A percentile compares a stretch with the other conserved stretches of the same genome.
Conservation (phyloP, 2,113 vertebrate genomes). For the Callipepla californica region DNA sequence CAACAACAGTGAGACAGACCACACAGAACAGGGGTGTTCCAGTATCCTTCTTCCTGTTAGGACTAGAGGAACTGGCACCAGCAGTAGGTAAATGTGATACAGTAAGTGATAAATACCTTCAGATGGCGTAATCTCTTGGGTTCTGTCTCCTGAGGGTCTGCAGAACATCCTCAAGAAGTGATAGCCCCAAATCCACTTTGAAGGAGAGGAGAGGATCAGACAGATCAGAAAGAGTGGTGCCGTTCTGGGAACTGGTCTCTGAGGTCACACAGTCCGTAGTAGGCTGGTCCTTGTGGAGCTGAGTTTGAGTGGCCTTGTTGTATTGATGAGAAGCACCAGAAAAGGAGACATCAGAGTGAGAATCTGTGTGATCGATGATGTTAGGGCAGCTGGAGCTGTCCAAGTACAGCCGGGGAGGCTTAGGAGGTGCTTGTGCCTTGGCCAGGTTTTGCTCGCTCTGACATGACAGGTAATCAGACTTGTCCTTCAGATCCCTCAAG, state of each 20-base stretch:
- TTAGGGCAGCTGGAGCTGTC: constrained; percentile 84
- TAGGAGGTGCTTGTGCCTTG: constrained; percentile 87
- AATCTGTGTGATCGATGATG: constrained; percentile 73
- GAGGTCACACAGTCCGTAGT: constrained; percentile 26
- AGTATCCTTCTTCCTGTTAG: not conserved
- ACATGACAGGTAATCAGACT: constrained; percentile 66
- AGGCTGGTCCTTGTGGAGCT: constrained; percentile 45
- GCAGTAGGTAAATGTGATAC: not conserved
- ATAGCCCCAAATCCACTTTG: constrained; percentile 90
- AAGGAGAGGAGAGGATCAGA: constrained; percentile 79
- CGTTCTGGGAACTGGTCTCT: not conserved
- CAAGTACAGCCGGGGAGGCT: constrained; percentile 91
- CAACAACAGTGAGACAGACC: not conserved
- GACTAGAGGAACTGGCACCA: not conserved
- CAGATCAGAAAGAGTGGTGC: constrained; percentile 58
- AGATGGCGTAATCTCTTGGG: constrained; percentile 72
- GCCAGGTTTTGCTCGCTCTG: constrained; percentile 86
- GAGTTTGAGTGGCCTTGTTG: constrained; percentile 57
- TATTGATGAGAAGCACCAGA: constrained; percentile 5
- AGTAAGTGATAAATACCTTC: constrained; percentile 4
- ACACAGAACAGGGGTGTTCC: not conserved
- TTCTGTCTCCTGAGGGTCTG: constrained; percentile 90
- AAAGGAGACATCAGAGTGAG: constrained; percentile 71
- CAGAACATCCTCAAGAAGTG: constrained; percentile 93
- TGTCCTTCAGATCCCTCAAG: constrained; percentile 70